Percentiles rank a stretch among this genome's conserved stretches.
Conservation (phyloP, 2,113 vertebrate species). For the Candoia aspera region DNA sequence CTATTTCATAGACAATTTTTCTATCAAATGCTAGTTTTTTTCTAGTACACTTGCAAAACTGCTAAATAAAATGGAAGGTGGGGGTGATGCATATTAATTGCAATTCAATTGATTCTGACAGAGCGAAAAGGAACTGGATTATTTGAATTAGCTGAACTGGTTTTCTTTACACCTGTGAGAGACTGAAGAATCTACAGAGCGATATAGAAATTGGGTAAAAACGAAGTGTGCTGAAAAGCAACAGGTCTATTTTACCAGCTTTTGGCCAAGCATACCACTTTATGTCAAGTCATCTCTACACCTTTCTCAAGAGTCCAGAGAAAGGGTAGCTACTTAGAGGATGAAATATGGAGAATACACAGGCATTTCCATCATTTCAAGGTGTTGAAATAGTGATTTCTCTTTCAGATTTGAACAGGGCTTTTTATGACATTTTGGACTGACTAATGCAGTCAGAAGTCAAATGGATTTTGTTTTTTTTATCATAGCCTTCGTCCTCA, state of each 20-base stretch:
- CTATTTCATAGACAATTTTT: conserved; percentile 76
- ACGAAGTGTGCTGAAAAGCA: conserved; percentile 51
- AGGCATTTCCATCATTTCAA: conserved; percentile 44
- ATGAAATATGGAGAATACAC: neutral
- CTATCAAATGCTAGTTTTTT: conserved; percentile 73
- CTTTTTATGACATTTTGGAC: conserved; percentile 33
- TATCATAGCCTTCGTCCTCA: conserved; percentile 32
- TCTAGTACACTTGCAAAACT: conserved; percentile 75
- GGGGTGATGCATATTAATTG: conserved; percentile 63
- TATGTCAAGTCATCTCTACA: conserved; percentile 31
- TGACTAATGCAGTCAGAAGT: conserved; percentile 24
- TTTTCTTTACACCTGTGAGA: conserved; percentile 62
- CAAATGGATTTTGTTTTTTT: neutral
- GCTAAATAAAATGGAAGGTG: conserved; percentile 72
- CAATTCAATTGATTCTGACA: conserved; percentile 66
- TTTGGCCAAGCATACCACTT: conserved; percentile 30
- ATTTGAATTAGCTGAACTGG: conserved; percentile 52
- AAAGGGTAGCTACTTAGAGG: neutral
- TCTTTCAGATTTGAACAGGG: conserved; percentile 42
- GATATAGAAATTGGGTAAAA: conserved; percentile 49
- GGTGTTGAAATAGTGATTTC: conserved; percentile 14
- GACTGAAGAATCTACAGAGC: conserved; percentile 49
- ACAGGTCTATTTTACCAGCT: conserved; percentile 47
- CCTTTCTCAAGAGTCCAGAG: conserved; percentile 25
- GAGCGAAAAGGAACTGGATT: conserved; percentile 54